Evolutionary conservation across 2,113 vertebrate genomes (phyloP), one percentile per base, ranked within the genome.

Genomic region (Myrmecobius fasciatus): DNA sequence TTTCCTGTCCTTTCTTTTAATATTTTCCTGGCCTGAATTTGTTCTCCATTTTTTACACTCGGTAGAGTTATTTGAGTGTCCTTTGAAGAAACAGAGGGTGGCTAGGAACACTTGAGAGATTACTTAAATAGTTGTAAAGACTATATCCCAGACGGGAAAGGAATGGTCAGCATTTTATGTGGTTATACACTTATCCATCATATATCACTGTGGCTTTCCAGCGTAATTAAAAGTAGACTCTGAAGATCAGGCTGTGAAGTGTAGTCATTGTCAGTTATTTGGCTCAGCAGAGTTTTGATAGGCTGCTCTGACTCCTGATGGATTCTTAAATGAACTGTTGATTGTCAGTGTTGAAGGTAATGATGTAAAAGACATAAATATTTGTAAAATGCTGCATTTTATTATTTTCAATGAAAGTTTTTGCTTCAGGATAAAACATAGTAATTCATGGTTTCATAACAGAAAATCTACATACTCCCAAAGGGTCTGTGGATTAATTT

Each of bases 41-140:
- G 31, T 43, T 83, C 67, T 83, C 36, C 48, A 67, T 12, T 52
- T 92, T 75, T 95, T 92, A 83, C 17, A 92, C 3, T 3, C 96
- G 98, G 89, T 95, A 91, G 96, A 91, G 89, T 94, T 95, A 96
- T 54, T 97, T 96, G 94, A 95, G 95, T 97, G 96, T 91, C 92
- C 89, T 97, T 97, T 89, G 94, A 89, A 52, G 95, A 96, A 92
- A 94, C 95, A 91, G 94, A 83, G 95, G 52, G 95, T 94, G 36
- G 2, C 94, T 92, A 94, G 94, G 93, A 89, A 36, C 93, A 96
- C 0, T 53, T 97, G 93, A 95, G 94, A 92, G 93, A 97, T 97
- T 95, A 95, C 96, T 97, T 98, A 96, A 95, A 88, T 93, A 88
- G 92, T 96, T 96, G 92, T 97, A 94, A 97, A 90, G 95, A 93